Percentiles rank a stretch among this genome's conserved stretches.
phyloP scores from a whole-genome alignment of 2,888 invertebrate genomes.

The Pogonocherus hispidulus region DNA sequence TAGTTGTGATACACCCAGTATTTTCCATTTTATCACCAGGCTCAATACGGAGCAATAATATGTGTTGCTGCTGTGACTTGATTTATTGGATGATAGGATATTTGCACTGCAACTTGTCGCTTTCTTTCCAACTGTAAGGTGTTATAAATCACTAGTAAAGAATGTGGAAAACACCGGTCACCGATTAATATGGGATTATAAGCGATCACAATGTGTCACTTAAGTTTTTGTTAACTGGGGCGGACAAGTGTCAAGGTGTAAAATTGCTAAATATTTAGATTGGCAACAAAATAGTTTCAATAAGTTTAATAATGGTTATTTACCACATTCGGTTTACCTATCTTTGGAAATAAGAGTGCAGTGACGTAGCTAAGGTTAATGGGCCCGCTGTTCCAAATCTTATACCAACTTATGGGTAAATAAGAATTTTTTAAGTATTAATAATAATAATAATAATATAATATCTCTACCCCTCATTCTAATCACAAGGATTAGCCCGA shows the following conservation, averaged over 20 bases:
- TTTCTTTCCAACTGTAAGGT: constrained; percentile 39
- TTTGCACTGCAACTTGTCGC: constrained; percentile 45
- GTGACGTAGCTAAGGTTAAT: too few species aligned
- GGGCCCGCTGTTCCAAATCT: too few species aligned
- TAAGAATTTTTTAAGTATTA: too few species aligned
- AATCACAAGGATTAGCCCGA: too few species aligned
- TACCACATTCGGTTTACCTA: too few species aligned
- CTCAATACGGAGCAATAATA: not conserved
- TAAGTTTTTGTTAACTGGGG: not conserved
- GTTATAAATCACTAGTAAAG: constrained; percentile 36
- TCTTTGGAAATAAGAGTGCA: too few species aligned
- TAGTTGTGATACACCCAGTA: too few species aligned
- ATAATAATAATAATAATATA: too few species aligned
- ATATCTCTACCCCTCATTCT: too few species aligned
- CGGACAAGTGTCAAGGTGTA: constrained; percentile 9
- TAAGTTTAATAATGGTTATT: not conserved
- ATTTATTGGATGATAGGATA: constrained; percentile 47
- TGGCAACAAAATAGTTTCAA: not conserved
- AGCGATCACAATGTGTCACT: constrained; percentile 30
- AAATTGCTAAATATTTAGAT: not conserved
- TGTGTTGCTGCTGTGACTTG: constrained; percentile 31
- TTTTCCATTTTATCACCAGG: constrained; percentile 19
- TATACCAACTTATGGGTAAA: too few species aligned
- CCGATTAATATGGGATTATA: constrained; percentile 36
- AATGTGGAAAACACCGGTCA: constrained; percentile 36